A percentile compares a stretch with the other conserved stretches of the same genome.
These are phyloP conservation scores for Sphaeramia orbicularis DNA, from an alignment of 2,797 vertebrate genomes.

Conservation along the genomic window DNA sequence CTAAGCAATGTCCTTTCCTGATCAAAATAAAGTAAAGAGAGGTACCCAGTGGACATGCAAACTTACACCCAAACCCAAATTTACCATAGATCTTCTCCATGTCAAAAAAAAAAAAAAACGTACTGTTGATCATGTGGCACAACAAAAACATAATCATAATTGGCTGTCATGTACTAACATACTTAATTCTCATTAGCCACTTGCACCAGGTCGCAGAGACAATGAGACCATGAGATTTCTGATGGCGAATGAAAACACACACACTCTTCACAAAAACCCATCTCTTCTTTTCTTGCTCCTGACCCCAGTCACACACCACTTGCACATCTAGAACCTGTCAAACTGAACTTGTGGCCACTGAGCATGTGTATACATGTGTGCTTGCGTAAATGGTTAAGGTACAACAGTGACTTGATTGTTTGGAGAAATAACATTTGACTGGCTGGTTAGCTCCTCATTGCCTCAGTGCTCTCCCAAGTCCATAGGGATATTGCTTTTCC, in stretches of 20 bases:
- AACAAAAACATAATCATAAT: slow-evolving; percentile 57
- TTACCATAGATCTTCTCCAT: slow-evolving; percentile 27
- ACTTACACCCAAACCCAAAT: slow-evolving; percentile 3
- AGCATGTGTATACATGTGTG: slow-evolving; percentile 22
- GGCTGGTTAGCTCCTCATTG: slow-evolving; percentile 55
- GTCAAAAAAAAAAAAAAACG: slow-evolving; percentile 40
- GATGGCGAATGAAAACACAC: neutral
- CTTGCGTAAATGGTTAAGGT: slow-evolving; percentile 54
- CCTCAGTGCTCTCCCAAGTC: slow-evolving; percentile 66
- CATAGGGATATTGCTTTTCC: slow-evolving; percentile 31
- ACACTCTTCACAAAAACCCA: slow-evolving; percentile 7
- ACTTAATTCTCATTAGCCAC: slow-evolving; percentile 53
- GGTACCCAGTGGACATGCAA: slow-evolving; percentile 45
- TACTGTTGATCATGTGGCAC: slow-evolving; percentile 76
- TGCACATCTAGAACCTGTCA: slow-evolving; percentile 11
- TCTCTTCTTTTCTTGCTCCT: slow-evolving; percentile 15
- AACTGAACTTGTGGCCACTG: slow-evolving; percentile 35
- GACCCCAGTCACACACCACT: slow-evolving; percentile 36
- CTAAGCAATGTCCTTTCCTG: slow-evolving; percentile 34
- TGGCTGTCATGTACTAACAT: slow-evolving; percentile 48
- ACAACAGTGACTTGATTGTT: slow-evolving; percentile 74
- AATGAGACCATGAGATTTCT: slow-evolving; percentile 25
- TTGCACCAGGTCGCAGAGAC: slow-evolving; percentile 12
- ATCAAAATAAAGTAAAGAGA: slow-evolving; percentile 15
- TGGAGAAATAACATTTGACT: slow-evolving; percentile 54